phyloP scores from a whole-genome alignment of 2,113 vertebrate genomes.

The Peromyscus californicus region DNA sequence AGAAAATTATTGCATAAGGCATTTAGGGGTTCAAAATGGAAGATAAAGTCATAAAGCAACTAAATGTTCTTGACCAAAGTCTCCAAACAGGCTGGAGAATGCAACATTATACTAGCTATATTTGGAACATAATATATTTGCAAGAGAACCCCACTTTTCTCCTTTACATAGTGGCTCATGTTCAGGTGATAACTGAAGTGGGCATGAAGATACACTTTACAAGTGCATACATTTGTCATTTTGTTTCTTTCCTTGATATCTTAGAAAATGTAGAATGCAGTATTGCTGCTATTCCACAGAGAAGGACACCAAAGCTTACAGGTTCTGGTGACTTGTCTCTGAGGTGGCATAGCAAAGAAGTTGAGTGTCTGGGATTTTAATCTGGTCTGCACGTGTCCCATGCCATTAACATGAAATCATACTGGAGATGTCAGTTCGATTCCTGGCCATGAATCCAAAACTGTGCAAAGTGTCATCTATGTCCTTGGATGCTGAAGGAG shows the following conservation, averaged over 20 bases:
- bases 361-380: not conserved
- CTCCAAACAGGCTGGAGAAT: not conserved
- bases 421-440: not conserved
- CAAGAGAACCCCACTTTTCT: not conserved
- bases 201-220: not conserved
- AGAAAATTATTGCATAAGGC: slow-evolving; percentile 45
- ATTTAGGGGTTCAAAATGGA: slow-evolving; percentile 58
- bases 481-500: not conserved
- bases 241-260: not conserved
- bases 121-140: not conserved
- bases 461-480: not conserved
- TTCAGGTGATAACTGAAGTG: not conserved
- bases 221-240: not conserved
- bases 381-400: not conserved
- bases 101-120: not conserved
- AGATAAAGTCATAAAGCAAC: slow-evolving; percentile 63
- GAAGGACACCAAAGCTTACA: not conserved
- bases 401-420: not conserved
- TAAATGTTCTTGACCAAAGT: slow-evolving; percentile 60
- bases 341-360: not conserved
- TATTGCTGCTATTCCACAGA: not conserved
- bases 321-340: not conserved
- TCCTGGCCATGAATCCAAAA: not conserved
- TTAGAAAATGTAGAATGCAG: not conserved
- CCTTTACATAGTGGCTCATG: not conserved